phyloP scores from a whole-genome alignment of 2,797 vertebrate species.

The Phalanger gymnotis region DNA sequence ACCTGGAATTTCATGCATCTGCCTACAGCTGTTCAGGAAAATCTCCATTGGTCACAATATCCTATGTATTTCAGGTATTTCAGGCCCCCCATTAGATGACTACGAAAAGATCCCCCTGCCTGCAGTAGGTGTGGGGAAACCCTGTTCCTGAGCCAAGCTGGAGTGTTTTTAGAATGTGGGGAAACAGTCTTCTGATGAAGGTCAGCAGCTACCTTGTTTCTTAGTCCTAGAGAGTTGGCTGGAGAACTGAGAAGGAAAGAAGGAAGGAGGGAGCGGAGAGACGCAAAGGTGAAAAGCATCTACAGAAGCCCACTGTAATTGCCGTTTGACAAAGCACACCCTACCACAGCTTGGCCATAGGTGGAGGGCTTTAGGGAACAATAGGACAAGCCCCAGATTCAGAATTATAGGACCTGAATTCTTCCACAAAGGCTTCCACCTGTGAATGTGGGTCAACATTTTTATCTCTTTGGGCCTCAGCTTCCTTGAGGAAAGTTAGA shows the following conservation, averaged over 20 bases:
- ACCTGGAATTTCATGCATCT: neutral
- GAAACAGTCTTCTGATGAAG: neutral
- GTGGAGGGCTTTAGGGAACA: neutral
- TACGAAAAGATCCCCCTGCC: conserved; percentile 9
- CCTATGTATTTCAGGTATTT: neutral
- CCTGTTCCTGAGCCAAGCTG: neutral
- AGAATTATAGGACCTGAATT: neutral
- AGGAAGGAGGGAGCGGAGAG: neutral
- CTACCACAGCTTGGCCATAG: fast-evolving
- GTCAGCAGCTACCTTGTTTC: neutral
- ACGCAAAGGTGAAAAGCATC: neutral
- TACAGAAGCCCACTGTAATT: neutral
- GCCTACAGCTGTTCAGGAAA: neutral
- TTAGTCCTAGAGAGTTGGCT: neutral
- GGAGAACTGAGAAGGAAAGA: neutral
- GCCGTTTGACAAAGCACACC: neutral
- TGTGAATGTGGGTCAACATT: neutral
- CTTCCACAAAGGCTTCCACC: neutral
- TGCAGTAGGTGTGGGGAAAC: neutral
- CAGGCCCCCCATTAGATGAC: conserved; percentile 12
- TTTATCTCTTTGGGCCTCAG: neutral
- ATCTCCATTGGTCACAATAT: neutral
- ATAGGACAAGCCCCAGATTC: neutral
- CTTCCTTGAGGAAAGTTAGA: neutral
- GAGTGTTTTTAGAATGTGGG: neutral